Percentiles rank a stretch among this genome's conserved stretches.
These are phyloP conservation scores for Spheniscus humboldti DNA, from an alignment of 2,797 vertebrate genomes.

Conservation along the genomic window DNA sequence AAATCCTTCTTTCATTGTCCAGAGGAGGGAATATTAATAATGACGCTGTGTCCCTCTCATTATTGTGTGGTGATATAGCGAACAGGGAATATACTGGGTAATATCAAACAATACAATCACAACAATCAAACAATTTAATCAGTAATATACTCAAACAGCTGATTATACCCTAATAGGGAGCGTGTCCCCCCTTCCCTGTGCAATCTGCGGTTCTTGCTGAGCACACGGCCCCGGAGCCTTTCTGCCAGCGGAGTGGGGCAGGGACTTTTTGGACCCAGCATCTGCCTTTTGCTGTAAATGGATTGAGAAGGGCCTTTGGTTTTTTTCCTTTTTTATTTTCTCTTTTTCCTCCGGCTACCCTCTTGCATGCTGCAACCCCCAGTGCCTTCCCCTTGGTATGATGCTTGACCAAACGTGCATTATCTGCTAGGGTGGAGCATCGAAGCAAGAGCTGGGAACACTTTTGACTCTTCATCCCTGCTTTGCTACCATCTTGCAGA, in stretches of 20 bases:
- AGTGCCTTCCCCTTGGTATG: accelerated
- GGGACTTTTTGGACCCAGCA: background rate
- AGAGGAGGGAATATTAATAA: background rate
- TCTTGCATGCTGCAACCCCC: background rate
- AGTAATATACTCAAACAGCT: background rate
- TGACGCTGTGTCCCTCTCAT: background rate
- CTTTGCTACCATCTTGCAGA: background rate
- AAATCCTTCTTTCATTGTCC: background rate
- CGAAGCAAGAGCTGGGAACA: background rate
- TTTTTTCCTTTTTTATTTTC: background rate
- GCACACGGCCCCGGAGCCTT: background rate
- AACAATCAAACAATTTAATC: background rate
- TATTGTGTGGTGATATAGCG: background rate
- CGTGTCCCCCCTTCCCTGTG: background rate
- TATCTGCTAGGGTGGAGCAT: background rate
- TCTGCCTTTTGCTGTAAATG: background rate
- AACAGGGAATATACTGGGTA: background rate
- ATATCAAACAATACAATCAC: background rate
- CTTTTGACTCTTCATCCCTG: background rate
- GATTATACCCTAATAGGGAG: background rate
- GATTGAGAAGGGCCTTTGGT: background rate
- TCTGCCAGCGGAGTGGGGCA: background rate
- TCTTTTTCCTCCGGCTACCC: background rate
- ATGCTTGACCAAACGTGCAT: background rate
- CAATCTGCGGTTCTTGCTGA: background rate